Evolutionary conservation across 2,888 invertebrate genomes (phyloP), one percentile per base, ranked within the genome.

Genomic region (Mythimna vitellina): DNA sequence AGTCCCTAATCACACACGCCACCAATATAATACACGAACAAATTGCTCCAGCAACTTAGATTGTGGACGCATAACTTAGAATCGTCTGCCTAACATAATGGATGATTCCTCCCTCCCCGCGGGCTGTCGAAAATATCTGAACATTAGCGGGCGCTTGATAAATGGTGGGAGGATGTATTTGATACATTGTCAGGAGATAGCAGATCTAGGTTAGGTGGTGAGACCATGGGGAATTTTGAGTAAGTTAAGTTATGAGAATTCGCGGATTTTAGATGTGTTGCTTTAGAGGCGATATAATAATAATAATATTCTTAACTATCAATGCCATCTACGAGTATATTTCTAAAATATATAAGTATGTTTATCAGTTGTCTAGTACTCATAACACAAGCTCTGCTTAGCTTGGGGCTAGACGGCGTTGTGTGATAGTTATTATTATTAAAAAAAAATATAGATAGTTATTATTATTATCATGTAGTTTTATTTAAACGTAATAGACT

Each of bases 41-140:
- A 85, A 84, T 83, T 86, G 78, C 76, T 67, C 75, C 80, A 67
- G 68, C 69, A 87, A 87, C 81, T 86, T 87, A 86, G 86, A 87
- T 86, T 86, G 80, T 84, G 77, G 83, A 86, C 85, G 86, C 85
- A 85, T 86, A 86, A 86, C 83, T 86, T 87, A 84, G 72, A 76
- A 22, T 73, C 78, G 73, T 73, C 77, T 77, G 61, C 54, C 61
- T 86, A 73, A 82, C 84, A 87, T 86, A 87, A 86, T 84, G 81
- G 81, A 83, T 85, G 58, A 58, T 71, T 29, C 64, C 74, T 9
- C 63, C 68, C 42, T 22, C 46, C 65, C 75, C 57, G 22, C 75
- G 54, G 77, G 69, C 61, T 80, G 78, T 65, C 81, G 80, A 86
- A 86, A 86, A 82, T 86, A 87, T 84, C 78, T 75, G 76, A 78